Base-by-base conservation (phyloP, 1,140 invertebrate species). In the Diorhabda elongata region DNA sequence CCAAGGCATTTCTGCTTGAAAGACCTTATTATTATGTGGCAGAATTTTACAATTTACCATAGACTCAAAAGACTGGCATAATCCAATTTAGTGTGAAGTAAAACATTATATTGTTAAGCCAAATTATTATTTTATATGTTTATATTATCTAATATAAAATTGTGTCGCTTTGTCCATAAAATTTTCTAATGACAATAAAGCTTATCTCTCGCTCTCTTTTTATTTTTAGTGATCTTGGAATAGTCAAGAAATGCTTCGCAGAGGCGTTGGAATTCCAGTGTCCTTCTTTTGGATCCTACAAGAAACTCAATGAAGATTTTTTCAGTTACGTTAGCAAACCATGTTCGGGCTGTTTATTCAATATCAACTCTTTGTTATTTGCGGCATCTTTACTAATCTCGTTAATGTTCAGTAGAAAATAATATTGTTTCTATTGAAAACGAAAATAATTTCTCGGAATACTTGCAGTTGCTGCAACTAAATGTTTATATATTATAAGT, bases 241-340 rank as follows among this genome's bases (percentile, higher is more conserved):
- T 59, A 42, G 59, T 44, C 2, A 61, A 52, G 42, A 67, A 61
- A 67, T 67, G 66, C 42, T 45, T 67, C 26, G 58, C 59, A 61
- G 58, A 9, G 41, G 45, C 9, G 5, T 56, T 64, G 63, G 41
- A 47, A 52, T 11, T 5, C 5, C 8, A 52, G 4, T 64, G 63
- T 41, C 63, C 63, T 26, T 5, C 44, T 0, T 47, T 41, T 57
- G 52, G n/a, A 2, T 5, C 44, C 9, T 64, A 56, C 59, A 67
- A 67, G 42, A 9, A 44, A 9, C 59, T 67, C 1, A 67, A 67
- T 45, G n/a, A 67, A 67, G 26, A 61, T 4, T 67, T 67, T 42
- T 67, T 67, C 44, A 60, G 44, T 4, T 61, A 67, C 41, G 44
- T 61, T 6, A 42, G 58, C 26, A 52, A 67, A 61, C 66, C 66